Percentiles rank a stretch among this genome's conserved stretches.
Conservation (phyloP, 2,888 invertebrate genomes). For the Orthosia cruda region DNA sequence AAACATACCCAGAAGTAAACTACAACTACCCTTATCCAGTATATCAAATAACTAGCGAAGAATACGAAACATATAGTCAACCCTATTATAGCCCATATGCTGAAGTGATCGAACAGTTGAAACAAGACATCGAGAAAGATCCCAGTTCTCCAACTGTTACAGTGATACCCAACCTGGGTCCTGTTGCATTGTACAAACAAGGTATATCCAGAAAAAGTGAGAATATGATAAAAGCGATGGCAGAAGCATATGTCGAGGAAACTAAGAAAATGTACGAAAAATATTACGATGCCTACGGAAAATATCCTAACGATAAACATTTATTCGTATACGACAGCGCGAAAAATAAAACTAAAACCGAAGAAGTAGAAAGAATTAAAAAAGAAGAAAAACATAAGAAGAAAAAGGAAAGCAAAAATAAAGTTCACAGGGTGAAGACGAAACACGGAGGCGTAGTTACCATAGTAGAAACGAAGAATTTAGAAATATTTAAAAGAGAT, state of each 20-base stretch:
- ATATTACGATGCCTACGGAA: conserved; percentile 55
- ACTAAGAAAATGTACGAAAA: conserved; percentile 51
- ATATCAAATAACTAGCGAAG: conserved; percentile 37
- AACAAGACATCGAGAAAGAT: conserved; percentile 75
- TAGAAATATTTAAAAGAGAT: conserved; percentile 41
- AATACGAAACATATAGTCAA: conserved; percentile 36
- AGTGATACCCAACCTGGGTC: conserved; percentile 79
- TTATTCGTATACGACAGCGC: conserved; percentile 58
- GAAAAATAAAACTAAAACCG: conserved; percentile 51
- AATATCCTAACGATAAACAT: conserved; percentile 39
- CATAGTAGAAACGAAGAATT: conserved; percentile 58
- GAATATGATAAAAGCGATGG: conserved; percentile 78
- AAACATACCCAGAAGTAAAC: conserved; percentile 26
- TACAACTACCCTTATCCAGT: conserved; percentile 27
- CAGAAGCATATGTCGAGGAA: conserved; percentile 74
- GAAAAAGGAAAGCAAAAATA: conserved; percentile 36
- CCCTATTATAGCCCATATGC: conserved; percentile 72
- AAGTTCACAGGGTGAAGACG: conserved; percentile 45
- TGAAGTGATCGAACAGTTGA: conserved; percentile 78
- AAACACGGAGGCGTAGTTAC: conserved; percentile 57
- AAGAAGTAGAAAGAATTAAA: neutral
- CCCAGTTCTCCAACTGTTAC: conserved; percentile 79
- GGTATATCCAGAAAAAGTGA: conserved; percentile 82
- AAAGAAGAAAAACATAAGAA: conserved; percentile 8
- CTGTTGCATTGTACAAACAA: conserved; percentile 82